These are phyloP conservation scores for Sus cebifrons DNA, from an alignment of 2,797 vertebrate genomes.

Conservation along the genomic window DNA sequence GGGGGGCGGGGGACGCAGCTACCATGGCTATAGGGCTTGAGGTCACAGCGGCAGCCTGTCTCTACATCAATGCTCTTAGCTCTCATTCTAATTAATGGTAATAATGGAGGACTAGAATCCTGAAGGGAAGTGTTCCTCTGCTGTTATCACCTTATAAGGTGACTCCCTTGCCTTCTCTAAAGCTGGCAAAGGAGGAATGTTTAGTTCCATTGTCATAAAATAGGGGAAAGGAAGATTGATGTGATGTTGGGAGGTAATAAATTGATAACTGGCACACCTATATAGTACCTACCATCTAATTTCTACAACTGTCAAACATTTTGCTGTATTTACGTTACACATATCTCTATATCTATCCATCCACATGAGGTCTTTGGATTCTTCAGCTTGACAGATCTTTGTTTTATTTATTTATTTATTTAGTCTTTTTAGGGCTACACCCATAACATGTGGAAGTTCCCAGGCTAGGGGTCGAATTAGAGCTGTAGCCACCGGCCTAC, in stretches of 20 bases:
- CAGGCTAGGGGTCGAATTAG: too few relatives aligned
- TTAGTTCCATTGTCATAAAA: constrained; percentile 13
- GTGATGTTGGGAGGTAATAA: neutral
- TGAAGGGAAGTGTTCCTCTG: neutral
- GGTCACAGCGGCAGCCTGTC: neutral
- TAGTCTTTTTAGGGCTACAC: too few relatives aligned
- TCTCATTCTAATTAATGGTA: neutral
- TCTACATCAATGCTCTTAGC: neutral
- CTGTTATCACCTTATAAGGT: neutral
- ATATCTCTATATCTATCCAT: neutral
- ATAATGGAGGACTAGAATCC: neutral
- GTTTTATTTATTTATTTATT: too few relatives aligned
- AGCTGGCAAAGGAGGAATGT: constrained; percentile 2
- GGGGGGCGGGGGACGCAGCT: neutral
- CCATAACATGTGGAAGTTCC: too few relatives aligned
- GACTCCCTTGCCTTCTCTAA: neutral
- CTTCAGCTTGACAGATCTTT: neutral
- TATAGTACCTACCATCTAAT: neutral
- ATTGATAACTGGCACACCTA: neutral
- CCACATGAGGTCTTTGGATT: neutral
- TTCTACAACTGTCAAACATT: neutral
- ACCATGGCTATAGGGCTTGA: neutral
- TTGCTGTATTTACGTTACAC: neutral
- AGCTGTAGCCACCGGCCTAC: too few relatives aligned
- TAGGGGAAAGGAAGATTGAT: constrained; percentile 7